phyloP scores from a whole-genome alignment of 2,888 invertebrate genomes.

The Lucinisca nassula region DNA sequence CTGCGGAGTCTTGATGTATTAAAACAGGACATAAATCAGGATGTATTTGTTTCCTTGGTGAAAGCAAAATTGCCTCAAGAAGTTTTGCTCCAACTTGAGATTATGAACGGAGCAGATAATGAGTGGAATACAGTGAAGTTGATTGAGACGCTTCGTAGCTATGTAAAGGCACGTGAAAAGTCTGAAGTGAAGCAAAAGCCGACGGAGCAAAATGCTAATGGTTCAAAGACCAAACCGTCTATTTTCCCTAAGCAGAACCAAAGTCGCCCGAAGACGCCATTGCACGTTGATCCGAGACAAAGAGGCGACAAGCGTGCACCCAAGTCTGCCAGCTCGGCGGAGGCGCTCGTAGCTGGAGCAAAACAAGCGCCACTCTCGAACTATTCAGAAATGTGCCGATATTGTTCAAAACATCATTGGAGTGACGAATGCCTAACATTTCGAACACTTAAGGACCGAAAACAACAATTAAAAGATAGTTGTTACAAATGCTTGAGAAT shows the following conservation, averaged over 20 bases:
- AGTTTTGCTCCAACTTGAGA: constrained; percentile 26
- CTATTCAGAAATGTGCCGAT: constrained; percentile 8
- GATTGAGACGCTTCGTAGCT: background rate
- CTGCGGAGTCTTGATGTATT: constrained; percentile 35
- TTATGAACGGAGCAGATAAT: constrained; percentile 13
- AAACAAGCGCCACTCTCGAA: background rate
- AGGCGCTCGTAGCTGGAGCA: too few species aligned
- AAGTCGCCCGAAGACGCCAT: background rate
- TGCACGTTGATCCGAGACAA: background rate
- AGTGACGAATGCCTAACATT: constrained; percentile 9
- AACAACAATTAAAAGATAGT: constrained; percentile 8
- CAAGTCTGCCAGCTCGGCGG: too few species aligned
- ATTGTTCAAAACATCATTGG: constrained; percentile 15
- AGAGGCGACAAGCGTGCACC: background rate
- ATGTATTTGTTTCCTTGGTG: constrained; percentile 40
- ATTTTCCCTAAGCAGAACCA: background rate
- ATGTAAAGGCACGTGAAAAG: constrained; percentile 21
- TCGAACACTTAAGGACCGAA: background rate
- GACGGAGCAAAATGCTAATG: background rate
- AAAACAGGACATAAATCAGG: constrained; percentile 30
- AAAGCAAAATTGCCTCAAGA: constrained; percentile 26
- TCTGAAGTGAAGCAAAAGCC: background rate
- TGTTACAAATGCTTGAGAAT: constrained; percentile 3
- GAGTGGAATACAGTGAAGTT: constrained; percentile 16
- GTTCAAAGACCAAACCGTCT: background rate